phyloP scores from a whole-genome alignment of 2,113 vertebrate genomes.

The Progne subis region DNA sequence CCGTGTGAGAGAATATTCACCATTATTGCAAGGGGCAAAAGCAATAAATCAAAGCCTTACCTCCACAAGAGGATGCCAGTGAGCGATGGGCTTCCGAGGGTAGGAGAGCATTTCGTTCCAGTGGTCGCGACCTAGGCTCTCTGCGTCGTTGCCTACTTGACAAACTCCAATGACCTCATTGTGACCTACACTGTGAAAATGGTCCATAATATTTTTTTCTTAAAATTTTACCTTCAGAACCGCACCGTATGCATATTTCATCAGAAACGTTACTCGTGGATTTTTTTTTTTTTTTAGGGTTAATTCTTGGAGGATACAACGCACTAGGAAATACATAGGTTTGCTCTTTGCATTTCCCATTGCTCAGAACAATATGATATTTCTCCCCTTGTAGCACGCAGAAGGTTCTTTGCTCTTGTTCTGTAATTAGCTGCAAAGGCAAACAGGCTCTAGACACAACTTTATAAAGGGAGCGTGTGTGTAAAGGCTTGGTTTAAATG shows the following conservation, averaged over 20 bases:
- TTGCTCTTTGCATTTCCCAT: not conserved
- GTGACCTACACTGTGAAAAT: slow-evolving; percentile 97
- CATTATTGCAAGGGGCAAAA: not conserved
- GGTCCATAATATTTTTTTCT: slow-evolving; percentile 80
- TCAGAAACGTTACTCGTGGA: not conserved
- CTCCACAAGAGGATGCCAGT: slow-evolving; percentile 96
- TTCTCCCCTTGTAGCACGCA: not conserved
- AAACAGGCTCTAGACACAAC: not conserved
- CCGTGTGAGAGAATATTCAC: not conserved
- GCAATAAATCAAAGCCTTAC: slow-evolving; percentile 72
- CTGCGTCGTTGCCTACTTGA: slow-evolving; percentile 93
- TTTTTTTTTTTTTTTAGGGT: not conserved
- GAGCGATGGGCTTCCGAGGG: slow-evolving; percentile 95
- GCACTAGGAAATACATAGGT: not conserved
- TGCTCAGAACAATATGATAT: not conserved
- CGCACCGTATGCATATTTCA: not conserved
- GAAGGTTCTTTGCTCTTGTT: not conserved
- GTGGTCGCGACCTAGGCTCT: slow-evolving; percentile 92
- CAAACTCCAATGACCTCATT: slow-evolving; percentile 98
- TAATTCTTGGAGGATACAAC: not conserved
- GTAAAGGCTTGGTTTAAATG: not conserved
- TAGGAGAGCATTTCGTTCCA: slow-evolving; percentile 98
- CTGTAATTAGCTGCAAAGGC: not conserved
- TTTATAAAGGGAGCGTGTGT: not conserved
- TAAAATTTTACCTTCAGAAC: slow-evolving; percentile 70